Evolutionary conservation across 1,140 invertebrate species (phyloP), one percentile per base, ranked within the genome.

Genomic region (Trialeurodes vaporariorum): DNA sequence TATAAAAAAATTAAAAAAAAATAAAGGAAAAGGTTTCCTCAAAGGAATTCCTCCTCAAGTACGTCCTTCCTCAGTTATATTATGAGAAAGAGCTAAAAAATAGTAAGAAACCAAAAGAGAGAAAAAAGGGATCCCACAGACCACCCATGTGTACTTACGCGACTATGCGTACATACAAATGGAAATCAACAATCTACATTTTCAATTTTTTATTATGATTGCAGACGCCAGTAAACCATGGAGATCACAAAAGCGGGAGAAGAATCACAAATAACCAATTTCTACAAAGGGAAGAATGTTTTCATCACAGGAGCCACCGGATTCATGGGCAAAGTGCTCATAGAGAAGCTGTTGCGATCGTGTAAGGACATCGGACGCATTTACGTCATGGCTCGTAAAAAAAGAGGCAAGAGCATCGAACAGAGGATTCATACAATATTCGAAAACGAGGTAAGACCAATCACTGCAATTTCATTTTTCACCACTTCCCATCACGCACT

Each of bases 361-460:
- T 77, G 72, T 66, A 66, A 68, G 5, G 68, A 65, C 22, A 72
- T 92, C 60, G 81, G 79, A 2, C 83, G 76, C n/a, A 81, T 93
- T 22, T 92, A 90, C 73, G 65, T 93, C 13, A 76, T 94, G 1
- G 79, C 93, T 68, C 78, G 91, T 65, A 80, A 81, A 0, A 92
- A 92, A 73, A 86, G 84, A 68, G 84, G 84, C 62, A 76, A 86
- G 69, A 78, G 78, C 21, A 80, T 86, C 0, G 77, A 84, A 25
- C 77, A 84, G 23, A 79, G 88, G 65, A 71, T 90, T 0, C 77
- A 81, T 25, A 78, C 88, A 75, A 80, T 91, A 58, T 81, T 87
- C 69, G 85, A 87, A 75, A 85, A 84, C 73, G 87, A 87, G 77
- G 87, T 89, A 77, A 79, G 78, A 77, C n/a, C n/a, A n/a, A n/a